Evolutionary conservation across 1,140 invertebrate species (phyloP), one percentile per base, ranked within the genome.

Genomic region (Drosophila baimaii): DNA sequence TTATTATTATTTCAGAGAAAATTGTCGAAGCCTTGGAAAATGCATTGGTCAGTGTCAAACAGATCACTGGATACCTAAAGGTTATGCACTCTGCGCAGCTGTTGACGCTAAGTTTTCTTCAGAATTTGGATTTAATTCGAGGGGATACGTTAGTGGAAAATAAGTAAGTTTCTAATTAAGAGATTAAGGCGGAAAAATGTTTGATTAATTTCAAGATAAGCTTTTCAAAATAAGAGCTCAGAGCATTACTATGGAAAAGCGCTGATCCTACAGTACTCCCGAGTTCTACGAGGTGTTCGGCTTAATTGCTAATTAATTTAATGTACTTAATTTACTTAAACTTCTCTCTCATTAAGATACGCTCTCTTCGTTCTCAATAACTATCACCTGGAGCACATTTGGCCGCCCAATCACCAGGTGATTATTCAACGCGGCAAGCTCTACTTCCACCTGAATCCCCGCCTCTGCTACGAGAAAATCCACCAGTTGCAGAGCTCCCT

Each of bases 371-470:
- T 98, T 1, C 92, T 96, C 33, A 97, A 99, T 90, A 99, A 99
- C 93, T 95, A 96, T 81, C 98, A 99, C 93, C 93, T 99, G 15
- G 95, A 97, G 91, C 95, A 98, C 74, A 92, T 99, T 0, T 99
- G 97, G 96, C 94, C 97, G 72, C 95, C 95, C 93, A 93, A 94
- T 19, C 93, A 92, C 9, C 93, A 94, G 76, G 91, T 92, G 2
- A 92, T 92, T 27, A 92, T 95, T 27, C 90, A 93, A 10, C 93
- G 93, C 0, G 96, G 97, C 5, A 94, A 46, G 92, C 65, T 99
- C 3, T 97, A 96, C 90, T 98, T 99, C 90, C 98, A 99, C 85
- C 96, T 97, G 84, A 99, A 99, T 92, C 96, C 97, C 4, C 97
- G 98, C 75, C 93, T 99, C 5, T 99, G 98, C 91, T 93, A 95